Conservation (phyloP, 1,140 invertebrate genomes). For the Drosophila serrata region DNA sequence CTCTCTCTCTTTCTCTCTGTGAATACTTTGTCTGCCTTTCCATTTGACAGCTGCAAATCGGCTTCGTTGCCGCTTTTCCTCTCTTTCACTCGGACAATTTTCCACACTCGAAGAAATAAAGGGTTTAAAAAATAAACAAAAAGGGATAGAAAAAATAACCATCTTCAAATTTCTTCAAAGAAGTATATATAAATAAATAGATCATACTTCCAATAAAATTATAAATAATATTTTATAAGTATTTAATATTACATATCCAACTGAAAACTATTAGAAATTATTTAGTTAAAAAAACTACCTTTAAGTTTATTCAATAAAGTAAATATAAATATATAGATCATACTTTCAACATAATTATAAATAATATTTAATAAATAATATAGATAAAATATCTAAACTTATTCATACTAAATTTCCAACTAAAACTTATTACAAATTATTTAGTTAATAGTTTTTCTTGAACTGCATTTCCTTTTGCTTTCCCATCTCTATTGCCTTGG, state of each 20-base stretch:
- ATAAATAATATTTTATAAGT: too few species aligned
- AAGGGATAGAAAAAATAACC: not conserved
- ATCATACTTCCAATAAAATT: not conserved
- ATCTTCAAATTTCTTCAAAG: not conserved
- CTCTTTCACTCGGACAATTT: not conserved
- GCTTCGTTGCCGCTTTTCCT: constrained; percentile 35
- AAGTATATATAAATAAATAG: not conserved
- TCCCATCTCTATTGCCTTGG: not conserved
- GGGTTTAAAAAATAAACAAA: not conserved
- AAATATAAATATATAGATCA: too few species aligned
- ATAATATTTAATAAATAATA: too few species aligned
- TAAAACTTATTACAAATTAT: not conserved
- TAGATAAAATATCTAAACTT: too few species aligned
- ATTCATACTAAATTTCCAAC: too few species aligned
- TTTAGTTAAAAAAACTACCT: too few species aligned
- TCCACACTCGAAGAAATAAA: not conserved
- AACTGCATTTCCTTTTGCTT: constrained; percentile 1
- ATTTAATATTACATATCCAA: too few species aligned
- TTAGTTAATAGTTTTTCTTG: not conserved
- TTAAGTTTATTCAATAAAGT: too few species aligned
- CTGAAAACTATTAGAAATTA: not conserved
- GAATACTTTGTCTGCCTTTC: constrained; percentile 51
- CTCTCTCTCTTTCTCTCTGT: constrained; percentile 10
- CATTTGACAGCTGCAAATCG: constrained; percentile 71
- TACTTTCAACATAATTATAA: too few species aligned